Evolutionary conservation across 2,113 vertebrate genomes (phyloP), one percentile per base, ranked within the genome.

Genomic region (Cyprinodon tularosa): DNA sequence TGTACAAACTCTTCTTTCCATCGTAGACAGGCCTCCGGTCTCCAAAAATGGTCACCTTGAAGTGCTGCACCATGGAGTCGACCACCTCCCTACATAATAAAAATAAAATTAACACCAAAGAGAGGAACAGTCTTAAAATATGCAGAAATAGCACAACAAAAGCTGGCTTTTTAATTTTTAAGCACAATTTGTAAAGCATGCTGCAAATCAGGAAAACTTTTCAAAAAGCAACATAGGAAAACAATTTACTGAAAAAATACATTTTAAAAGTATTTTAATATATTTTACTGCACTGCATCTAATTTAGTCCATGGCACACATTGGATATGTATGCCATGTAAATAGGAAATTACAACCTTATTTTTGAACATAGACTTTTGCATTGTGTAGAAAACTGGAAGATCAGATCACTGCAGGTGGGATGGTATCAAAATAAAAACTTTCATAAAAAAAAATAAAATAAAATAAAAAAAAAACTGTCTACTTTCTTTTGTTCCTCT

Each of bases 31-130:
- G 98, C 92, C 95, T 96, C 69, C 97, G 95, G 92, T 99, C 98
- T 91, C 98, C 97, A 94, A 99, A 99, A 95, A 99, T 99, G 67
- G 97, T 98, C 90, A 99, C 98, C 95, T 98, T 99, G 94, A 99
- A 99, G 95, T 98, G 97, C 93, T 99, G 97, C 93, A 99, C 97
- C 97, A 99, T 98, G 57, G 97, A 98, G 92, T 99, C 98, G 86
- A 99, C 98, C 91, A 99, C 98, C 84, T 99, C 97, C 95, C 97
- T 99, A 85, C 45, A 93, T 17, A 63, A 84, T 42, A 78, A 0
- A 38, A 38, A 78, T 15, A 84, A n/a, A 81, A 63, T 40, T 17
- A 29, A 15, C n/a, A 59, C 1, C 15, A n/a, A 38, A 62, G 14
- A 36, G 29, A 7, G 61, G 4, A 36, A 37, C 5, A 6, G 29